Percentiles rank a stretch among this genome's conserved stretches.
Conservation (phyloP, 2,797 vertebrate species). For the Smutsia gigantea region DNA sequence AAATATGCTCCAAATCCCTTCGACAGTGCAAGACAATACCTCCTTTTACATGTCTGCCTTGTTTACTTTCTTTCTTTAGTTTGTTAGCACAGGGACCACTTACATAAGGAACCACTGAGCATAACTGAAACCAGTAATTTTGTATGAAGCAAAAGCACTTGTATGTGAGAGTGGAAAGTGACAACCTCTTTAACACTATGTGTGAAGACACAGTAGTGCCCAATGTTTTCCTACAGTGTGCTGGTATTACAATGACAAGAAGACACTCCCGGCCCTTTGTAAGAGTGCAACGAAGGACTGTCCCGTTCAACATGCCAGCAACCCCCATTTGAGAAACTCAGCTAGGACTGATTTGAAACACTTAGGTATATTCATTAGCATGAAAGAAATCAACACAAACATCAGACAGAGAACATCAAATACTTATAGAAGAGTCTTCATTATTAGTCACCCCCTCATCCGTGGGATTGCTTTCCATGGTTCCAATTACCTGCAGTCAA, state of each 20-base stretch:
- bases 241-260: neutral
- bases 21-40: neutral
- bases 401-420: neutral
- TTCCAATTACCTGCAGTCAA: neutral
- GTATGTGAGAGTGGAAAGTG: neutral
- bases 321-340: neutral
- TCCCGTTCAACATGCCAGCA: neutral
- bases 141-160: slow-evolving; percentile 48
- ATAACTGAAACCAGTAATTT: neutral
- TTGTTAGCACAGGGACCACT: slow-evolving; percentile 41
- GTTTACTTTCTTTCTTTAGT: slow-evolving; percentile 56
- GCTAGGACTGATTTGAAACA: neutral
- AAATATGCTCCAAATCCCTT: slow-evolving; percentile 43
- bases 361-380: neutral
- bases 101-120: neutral
- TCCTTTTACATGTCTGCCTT: slow-evolving; percentile 43
- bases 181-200: neutral
- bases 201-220: neutral
- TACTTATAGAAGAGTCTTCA: neutral
- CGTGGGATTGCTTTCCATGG: neutral
- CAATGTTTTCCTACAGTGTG: neutral
- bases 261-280: neutral
- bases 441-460: neutral
- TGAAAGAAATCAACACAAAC: slow-evolving; percentile 41
- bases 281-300: neutral